A percentile compares a stretch with the other conserved stretches of the same genome.
Conservation (phyloP, 2,797 vertebrate genomes). For the Vireo griseus region DNA sequence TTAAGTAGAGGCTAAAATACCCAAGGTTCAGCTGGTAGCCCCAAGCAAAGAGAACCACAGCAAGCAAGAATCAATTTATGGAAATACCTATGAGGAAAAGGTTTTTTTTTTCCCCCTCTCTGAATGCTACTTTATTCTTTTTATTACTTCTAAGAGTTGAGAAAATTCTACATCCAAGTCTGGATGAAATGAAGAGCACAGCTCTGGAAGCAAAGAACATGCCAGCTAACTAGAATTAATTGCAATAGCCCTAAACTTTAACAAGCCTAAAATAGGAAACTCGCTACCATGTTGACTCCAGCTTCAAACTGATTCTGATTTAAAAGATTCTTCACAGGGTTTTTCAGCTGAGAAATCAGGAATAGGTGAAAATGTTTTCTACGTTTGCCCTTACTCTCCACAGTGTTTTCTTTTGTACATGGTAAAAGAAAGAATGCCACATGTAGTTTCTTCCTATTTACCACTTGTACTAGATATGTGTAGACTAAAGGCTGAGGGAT, state of each 20-base stretch:
- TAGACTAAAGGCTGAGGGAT: not conserved
- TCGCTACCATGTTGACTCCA: fast-evolving
- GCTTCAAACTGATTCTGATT: not conserved
- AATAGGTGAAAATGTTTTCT: not conserved
- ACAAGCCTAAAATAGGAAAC: not conserved
- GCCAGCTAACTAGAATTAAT: not conserved
- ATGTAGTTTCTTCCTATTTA: not conserved
- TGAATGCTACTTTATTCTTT: not conserved
- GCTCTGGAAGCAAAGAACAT: not conserved
- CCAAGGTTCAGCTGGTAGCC: not conserved
- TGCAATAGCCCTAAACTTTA: not conserved
- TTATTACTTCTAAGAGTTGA: not conserved
- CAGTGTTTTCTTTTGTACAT: fast-evolving
- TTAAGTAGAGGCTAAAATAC: not conserved
- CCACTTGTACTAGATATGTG: not conserved
- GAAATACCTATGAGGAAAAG: not conserved
- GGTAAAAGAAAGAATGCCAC: not conserved
- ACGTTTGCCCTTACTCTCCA: not conserved
- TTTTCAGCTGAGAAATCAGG: not conserved
- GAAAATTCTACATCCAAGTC: not conserved
- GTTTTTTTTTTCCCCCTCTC: fast-evolving
- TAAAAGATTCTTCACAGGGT: not conserved
- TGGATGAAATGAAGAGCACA: not conserved
- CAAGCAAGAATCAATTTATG: not conserved
- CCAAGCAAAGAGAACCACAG: not conserved